A percentile compares a stretch with the other conserved stretches of the same genome.
Evolutionary conservation across 2,113 vertebrate genomes (phyloP).

Genomic region (Microcebus jonahi): DNA sequence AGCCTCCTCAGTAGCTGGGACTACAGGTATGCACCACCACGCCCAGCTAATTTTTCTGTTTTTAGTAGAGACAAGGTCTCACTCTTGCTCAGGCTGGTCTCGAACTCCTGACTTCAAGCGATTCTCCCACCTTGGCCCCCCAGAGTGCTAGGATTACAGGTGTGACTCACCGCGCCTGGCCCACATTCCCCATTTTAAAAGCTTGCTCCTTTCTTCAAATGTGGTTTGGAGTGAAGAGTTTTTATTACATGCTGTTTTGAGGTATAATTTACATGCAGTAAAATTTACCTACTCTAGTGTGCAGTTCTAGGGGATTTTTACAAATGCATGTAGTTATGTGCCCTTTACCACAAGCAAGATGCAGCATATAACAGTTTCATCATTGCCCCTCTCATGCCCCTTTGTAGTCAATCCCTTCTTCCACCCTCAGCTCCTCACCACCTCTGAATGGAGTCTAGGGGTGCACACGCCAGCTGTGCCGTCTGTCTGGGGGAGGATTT

Average conservation of each 20-base stretch:
- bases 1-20: too few species aligned
- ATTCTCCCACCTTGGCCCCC: too few species aligned
- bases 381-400: neutral
- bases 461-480: neutral
- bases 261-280: neutral
- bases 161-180: too few species aligned
- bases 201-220: slow-evolving; percentile 43
- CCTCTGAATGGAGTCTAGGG: neutral
- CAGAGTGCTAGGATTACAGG: too few species aligned
- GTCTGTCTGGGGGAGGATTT: neutral
- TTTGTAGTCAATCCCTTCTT: neutral
- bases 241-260: slow-evolving; percentile 10
- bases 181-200: neutral
- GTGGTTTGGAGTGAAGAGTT: neutral
- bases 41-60: too few species aligned
- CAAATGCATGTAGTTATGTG: neutral
- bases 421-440: neutral
- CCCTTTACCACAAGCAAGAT: neutral
- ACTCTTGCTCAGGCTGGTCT: too few species aligned
- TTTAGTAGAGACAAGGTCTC: too few species aligned
- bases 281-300: neutral
- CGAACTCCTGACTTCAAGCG: too few species aligned
- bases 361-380: neutral
- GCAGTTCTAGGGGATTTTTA: neutral
- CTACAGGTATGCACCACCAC: too few species aligned